These are phyloP conservation scores for Psylliodes chrysocephalus DNA, from an alignment of 2,888 invertebrate species.

Conservation along the genomic window DNA sequence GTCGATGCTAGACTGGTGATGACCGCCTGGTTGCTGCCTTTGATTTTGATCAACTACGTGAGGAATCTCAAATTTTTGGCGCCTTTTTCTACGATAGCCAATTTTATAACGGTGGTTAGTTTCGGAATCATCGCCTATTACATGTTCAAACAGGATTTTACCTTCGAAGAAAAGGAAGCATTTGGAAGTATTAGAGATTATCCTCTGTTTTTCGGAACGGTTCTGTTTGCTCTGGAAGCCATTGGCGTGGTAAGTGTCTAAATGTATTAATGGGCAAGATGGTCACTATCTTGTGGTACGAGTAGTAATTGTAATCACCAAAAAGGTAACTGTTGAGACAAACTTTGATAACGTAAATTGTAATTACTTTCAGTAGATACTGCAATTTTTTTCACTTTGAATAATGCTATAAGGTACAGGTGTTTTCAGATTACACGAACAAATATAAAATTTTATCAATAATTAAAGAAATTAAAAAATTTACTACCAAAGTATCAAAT, in stretches of 20 bases:
- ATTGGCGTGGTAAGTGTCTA: conserved; percentile 77
- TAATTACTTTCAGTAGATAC: too few relatives aligned
- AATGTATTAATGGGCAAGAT: too few relatives aligned
- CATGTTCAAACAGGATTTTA: conserved; percentile 73
- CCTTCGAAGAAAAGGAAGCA: conserved; percentile 64
- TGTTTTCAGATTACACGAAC: too few relatives aligned
- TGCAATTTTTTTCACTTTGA: too few relatives aligned
- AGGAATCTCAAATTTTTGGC: conserved; percentile 82
- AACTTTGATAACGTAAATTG: too few relatives aligned
- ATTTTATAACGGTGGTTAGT: conserved; percentile 80
- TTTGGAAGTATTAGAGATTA: conserved; percentile 68
- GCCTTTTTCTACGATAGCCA: conserved; percentile 86
- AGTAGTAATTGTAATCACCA: too few relatives aligned
- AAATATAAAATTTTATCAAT: too few relatives aligned
- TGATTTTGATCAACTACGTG: conserved; percentile 77
- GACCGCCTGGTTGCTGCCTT: conserved; percentile 76
- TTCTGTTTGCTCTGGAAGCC: conserved; percentile 88
- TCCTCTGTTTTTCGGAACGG: conserved; percentile 89
- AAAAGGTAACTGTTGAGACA: too few relatives aligned
- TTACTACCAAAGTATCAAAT: too few relatives aligned
- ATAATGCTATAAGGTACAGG: too few relatives aligned
- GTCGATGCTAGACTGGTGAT: conserved; percentile 74
- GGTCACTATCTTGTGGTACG: too few relatives aligned
- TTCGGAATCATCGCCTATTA: conserved; percentile 80
- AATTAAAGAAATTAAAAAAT: too few relatives aligned